These are phyloP conservation scores for Pollimyrus isidori DNA, from an alignment of 2,113 vertebrate species.

Conservation along the genomic window DNA sequence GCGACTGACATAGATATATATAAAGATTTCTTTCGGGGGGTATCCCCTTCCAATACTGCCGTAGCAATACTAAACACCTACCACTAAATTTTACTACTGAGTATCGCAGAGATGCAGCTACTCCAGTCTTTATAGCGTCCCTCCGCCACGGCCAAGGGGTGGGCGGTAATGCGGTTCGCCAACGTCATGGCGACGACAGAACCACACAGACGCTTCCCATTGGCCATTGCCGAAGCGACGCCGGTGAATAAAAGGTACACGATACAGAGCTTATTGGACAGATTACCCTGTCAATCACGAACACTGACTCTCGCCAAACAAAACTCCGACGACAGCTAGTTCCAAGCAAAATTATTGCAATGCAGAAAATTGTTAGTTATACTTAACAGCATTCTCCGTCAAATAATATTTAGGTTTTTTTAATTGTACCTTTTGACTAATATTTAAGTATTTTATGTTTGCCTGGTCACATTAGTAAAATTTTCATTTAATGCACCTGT, in stretches of 20 bases:
- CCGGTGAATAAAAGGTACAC: neutral
- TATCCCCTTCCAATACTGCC: conserved; percentile 40
- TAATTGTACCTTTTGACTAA: neutral
- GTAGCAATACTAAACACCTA: conserved; percentile 42
- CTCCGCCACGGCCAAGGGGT: conserved; percentile 64
- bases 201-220: conserved; percentile 22
- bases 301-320: conserved; percentile 37
- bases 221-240: conserved; percentile 33
- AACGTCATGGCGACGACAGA: conserved; percentile 61
- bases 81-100: conserved; percentile 61
- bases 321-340: conserved; percentile 50
- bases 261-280: conserved; percentile 36
- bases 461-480: neutral
- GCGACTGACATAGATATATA: conserved; percentile 20
- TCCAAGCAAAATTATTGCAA: conserved; percentile 34
- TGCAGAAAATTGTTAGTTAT: neutral
- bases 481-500: neutral
- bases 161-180: conserved; percentile 65
- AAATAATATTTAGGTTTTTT: neutral
- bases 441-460: neutral
- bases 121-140: conserved; percentile 62
- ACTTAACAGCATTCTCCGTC: neutral
- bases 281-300: conserved; percentile 5
- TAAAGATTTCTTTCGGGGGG: conserved; percentile 25
- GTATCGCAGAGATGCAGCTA: conserved; percentile 34